These are phyloP conservation scores for Spea hammondii DNA, from an alignment of 2,797 vertebrate genomes.

Conservation along the genomic window DNA sequence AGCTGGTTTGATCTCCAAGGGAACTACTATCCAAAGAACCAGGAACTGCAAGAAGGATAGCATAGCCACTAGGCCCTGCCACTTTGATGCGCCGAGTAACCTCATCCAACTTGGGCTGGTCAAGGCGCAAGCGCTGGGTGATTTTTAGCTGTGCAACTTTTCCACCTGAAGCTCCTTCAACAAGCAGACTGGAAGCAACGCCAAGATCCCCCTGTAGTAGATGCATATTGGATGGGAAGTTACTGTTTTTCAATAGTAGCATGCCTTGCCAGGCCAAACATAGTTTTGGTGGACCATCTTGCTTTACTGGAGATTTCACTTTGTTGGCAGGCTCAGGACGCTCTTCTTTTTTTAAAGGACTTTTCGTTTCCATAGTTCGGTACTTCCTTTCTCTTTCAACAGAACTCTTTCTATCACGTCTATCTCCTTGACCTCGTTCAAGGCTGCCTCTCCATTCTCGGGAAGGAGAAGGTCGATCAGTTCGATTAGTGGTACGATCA, in stretches of 20 bases:
- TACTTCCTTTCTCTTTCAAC: slow-evolving; percentile 72
- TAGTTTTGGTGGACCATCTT: slow-evolving; percentile 76
- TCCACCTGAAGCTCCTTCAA: slow-evolving; percentile 82
- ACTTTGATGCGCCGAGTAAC: slow-evolving; percentile 97
- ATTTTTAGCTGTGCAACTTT: slow-evolving; percentile 96
- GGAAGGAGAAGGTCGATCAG: slow-evolving; percentile 80
- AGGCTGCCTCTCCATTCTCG: slow-evolving; percentile 80
- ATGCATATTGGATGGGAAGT: slow-evolving; percentile 98
- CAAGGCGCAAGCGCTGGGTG: slow-evolving; percentile 94
- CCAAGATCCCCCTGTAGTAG: slow-evolving; percentile 90
- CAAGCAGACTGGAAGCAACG: slow-evolving; percentile 87
- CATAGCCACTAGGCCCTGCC: slow-evolving; percentile 90
- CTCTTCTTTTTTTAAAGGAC: slow-evolving; percentile 68
- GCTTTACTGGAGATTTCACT: slow-evolving; percentile 64
- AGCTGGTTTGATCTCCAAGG: slow-evolving; percentile 74
- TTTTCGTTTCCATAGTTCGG: slow-evolving; percentile 52
- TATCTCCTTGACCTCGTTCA: slow-evolving; percentile 78
- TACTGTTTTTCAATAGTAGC: slow-evolving; percentile 97
- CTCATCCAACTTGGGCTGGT: slow-evolving; percentile 98
- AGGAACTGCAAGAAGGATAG: slow-evolving; percentile 91
- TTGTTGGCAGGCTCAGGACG: slow-evolving; percentile 57
- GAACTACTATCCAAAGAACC: slow-evolving; percentile 71
- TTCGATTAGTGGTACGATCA: slow-evolving; percentile 75
- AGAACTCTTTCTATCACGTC: slow-evolving; percentile 77
- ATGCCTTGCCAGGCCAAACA: slow-evolving; percentile 94